phyloP scores from a whole-genome alignment of 2,113 vertebrate species.

The Neolamprologus variostigma region DNA sequence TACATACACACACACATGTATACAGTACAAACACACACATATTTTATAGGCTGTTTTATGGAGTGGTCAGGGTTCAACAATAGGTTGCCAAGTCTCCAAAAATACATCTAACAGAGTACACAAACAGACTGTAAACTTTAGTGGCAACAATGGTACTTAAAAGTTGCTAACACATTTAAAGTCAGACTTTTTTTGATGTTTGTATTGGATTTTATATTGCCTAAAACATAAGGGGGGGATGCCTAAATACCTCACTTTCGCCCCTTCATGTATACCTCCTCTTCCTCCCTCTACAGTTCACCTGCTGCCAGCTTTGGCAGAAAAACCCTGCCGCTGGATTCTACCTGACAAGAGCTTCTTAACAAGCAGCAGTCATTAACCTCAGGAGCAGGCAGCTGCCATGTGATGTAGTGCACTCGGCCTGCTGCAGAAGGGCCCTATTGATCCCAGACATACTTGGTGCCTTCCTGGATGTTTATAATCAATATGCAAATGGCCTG shows the following conservation, averaged over 20 bases:
- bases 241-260: background rate
- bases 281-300: conserved; percentile 5
- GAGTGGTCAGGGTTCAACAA: conserved; percentile 23
- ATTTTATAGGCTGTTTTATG: conserved; percentile 16
- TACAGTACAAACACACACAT: background rate
- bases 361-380: conserved; percentile 78
- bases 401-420: conserved; percentile 76
- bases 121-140: background rate
- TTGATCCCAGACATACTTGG: conserved; percentile 91
- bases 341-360: conserved; percentile 75
- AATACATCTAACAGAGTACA: background rate
- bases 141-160: background rate
- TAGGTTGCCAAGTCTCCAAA: background rate
- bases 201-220: background rate
- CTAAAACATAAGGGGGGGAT: background rate
- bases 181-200: background rate
- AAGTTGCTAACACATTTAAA: background rate
- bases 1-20: background rate
- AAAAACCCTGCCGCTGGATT: conserved; percentile 62
- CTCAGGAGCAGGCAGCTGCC: conserved; percentile 65
- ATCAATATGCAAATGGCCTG: conserved; percentile 99
- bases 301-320: conserved; percentile 48
- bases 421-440: conserved; percentile 82
- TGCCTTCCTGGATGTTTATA: conserved; percentile 98
- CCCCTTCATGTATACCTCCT: background rate